phyloP scores from a whole-genome alignment of 2,888 invertebrate genomes.

The Teleogryllus oceanicus region DNA sequence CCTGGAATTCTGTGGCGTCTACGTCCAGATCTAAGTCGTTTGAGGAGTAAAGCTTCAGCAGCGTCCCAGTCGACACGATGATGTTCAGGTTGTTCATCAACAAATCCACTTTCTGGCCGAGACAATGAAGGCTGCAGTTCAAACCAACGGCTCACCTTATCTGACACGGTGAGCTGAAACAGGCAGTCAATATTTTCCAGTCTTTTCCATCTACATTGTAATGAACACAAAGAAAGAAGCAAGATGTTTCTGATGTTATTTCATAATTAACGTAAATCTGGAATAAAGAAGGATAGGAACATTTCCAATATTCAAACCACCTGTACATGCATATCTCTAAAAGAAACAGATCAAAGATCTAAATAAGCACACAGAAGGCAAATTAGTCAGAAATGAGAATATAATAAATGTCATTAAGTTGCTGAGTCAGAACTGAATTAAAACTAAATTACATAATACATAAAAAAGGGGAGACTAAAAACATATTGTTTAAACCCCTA shows the following conservation, averaged over 20 bases:
- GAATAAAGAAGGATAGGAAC: too few species aligned
- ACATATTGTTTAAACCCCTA: too few species aligned
- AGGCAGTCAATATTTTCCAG: slow-evolving; percentile 21
- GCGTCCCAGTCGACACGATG: background rate
- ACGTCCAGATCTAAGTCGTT: background rate
- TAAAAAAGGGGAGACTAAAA: too few species aligned
- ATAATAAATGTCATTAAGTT: too few species aligned
- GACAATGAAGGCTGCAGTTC: slow-evolving; percentile 63
- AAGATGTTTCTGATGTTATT: background rate
- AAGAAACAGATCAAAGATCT: too few species aligned
- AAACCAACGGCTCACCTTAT: slow-evolving; percentile 80
- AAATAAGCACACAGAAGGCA: too few species aligned
- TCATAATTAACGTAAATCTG: background rate
- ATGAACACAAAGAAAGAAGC: background rate
- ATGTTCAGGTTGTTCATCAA: slow-evolving; percentile 50
- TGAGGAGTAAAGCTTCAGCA: background rate
- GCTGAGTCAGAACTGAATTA: too few species aligned
- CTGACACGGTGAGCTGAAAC: slow-evolving; percentile 66
- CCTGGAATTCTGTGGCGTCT: slow-evolving; percentile 1
- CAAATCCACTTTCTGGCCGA: slow-evolving; percentile 73
- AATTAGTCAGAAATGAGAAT: too few species aligned
- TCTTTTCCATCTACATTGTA: slow-evolving; percentile 23
- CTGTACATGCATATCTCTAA: too few species aligned
- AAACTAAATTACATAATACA: too few species aligned
- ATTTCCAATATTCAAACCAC: too few species aligned